Percentiles rank a stretch among this genome's conserved stretches.
phyloP scores from a whole-genome alignment of 1,140 invertebrate genomes.

The Dolichoris vasculosae region DNA sequence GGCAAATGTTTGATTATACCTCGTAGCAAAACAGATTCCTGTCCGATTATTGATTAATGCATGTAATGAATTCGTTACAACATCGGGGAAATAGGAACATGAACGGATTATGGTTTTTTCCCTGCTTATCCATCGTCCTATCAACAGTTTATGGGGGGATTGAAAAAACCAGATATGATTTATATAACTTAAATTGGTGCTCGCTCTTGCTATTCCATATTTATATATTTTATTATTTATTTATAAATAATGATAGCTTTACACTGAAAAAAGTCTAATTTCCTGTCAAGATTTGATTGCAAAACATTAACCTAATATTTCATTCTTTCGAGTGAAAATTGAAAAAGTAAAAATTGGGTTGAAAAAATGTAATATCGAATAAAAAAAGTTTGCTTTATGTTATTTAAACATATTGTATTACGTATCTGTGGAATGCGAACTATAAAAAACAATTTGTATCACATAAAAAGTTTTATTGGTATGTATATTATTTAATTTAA shows the following conservation, averaged over 20 bases:
- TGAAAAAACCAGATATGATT: neutral
- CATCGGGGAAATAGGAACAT: neutral
- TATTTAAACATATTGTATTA: too few species aligned
- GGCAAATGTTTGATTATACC: constrained; percentile 24
- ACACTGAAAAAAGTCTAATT: neutral
- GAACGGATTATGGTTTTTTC: neutral
- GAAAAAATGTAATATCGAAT: too few species aligned
- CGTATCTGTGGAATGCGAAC: too few species aligned
- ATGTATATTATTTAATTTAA: too few species aligned
- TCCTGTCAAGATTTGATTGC: neutral
- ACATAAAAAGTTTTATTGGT: too few species aligned
- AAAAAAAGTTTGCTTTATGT: too few species aligned
- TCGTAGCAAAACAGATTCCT: neutral
- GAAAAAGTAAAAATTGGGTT: too few species aligned
- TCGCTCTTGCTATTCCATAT: neutral
- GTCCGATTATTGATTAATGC: constrained; percentile 6
- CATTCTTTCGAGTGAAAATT: neutral
- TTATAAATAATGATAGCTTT: neutral
- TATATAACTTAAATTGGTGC: neutral
- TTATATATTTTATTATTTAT: neutral
- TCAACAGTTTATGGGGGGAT: neutral
- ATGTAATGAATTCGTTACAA: constrained; percentile 8
- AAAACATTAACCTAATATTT: neutral
- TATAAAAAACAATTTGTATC: too few species aligned
- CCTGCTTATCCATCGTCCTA: neutral